Base-by-base conservation (phyloP, 2,797 vertebrate species). In the Nyctalus aviator region DNA sequence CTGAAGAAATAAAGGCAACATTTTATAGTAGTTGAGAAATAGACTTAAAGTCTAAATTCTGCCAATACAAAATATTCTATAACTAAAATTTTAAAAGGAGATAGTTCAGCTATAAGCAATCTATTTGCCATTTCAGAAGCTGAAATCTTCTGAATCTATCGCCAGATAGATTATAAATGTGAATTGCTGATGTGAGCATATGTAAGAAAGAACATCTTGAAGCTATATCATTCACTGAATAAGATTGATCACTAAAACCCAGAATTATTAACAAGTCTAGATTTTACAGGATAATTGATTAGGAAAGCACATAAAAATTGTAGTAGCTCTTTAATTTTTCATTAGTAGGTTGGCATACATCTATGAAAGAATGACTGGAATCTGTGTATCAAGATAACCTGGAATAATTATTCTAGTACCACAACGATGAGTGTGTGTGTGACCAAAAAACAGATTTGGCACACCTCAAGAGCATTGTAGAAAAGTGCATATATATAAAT, bases 1-100 rank as follows among this genome's bases (percentile, higher is more conserved):
- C 73, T 75, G n/a, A 94, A 94, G n/a, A 91, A 64, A 81, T 78
- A 15, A 91, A 91, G 23, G 55, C 11, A 93, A 85, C 77, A 76
- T 90, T 94, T 86, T 87, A 13, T 32, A 73, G 3, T 53, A 72
- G 32, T 66, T 85, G n/a, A 88, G 44, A 91, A 78, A 59, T 41
- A 82, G 69, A 87, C 17, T 55, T 71, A 10, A 2, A 62, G 35
- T 79, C n/a, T 81, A 64, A 89, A 93, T 89, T 93, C 30, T 44
- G 44, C 25, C 72, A 88, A 81, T 55, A 86, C 1, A 91, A 93
- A 91, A 78, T 88, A 4, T 55, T 93, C 55, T 71, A 35, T 69
- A 53, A 75, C 78, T 79, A 50, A 88, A 92, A 92, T 41, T 55
- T 92, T 84, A 46, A 14, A 68, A 88, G 7, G 77, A 55, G 18